Percentiles rank a stretch among this genome's conserved stretches.
Conservation (phyloP, 2,113 vertebrate genomes). For the Epinephelus cyanopodus region DNA sequence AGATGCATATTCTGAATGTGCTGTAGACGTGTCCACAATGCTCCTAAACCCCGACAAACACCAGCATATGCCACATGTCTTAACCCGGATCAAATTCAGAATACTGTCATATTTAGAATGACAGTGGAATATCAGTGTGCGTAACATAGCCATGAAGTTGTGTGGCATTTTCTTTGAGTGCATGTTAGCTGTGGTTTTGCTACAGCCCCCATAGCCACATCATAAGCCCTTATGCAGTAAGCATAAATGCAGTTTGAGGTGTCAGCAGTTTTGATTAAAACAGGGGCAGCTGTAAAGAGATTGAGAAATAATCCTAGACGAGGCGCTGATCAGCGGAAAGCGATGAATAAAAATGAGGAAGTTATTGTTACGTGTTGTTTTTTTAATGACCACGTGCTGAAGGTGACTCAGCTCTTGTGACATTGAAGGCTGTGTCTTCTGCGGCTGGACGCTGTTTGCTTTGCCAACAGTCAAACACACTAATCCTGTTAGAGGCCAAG, state of each 20-base stretch:
- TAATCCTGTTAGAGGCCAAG: slow-evolving; percentile 74
- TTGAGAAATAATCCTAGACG: background rate
- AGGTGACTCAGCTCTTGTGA: slow-evolving; percentile 66
- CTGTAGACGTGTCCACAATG: too few species aligned
- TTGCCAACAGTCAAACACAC: slow-evolving; percentile 73
- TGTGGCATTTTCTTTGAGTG: background rate
- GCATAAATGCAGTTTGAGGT: background rate
- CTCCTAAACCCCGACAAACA: too few species aligned
- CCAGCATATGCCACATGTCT: too few species aligned
- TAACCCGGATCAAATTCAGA: too few species aligned
- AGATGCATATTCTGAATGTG: too few species aligned
- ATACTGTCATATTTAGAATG: too few species aligned
- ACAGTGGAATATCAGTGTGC: too few species aligned
- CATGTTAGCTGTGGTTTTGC: background rate
- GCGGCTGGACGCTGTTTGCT: slow-evolving; percentile 66
- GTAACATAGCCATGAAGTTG: too few species aligned
- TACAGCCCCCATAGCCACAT: background rate
- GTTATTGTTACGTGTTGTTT: background rate
- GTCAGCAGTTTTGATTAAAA: background rate
- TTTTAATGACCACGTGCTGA: slow-evolving; percentile 24
- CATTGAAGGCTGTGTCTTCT: slow-evolving; percentile 54
- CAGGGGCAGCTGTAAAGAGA: background rate
- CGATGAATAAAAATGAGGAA: slow-evolving; percentile 14
- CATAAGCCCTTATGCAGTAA: background rate
- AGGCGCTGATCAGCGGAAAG: slow-evolving; percentile 21